Evolutionary conservation across 2,888 invertebrate species (phyloP), one percentile per base, ranked within the genome.

Genomic region (Malacosoma neustria): DNA sequence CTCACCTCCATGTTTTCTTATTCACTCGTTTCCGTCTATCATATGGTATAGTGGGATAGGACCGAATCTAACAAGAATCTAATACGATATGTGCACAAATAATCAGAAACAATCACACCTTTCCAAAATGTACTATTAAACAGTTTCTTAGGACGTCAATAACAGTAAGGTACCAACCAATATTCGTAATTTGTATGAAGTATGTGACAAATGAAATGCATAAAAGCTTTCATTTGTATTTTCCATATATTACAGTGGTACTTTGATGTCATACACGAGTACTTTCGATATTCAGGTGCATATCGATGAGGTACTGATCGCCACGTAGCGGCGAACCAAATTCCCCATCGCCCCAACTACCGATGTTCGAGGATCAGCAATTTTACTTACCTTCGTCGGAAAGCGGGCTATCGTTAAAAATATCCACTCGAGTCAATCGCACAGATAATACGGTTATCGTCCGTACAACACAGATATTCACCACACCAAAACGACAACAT

Each of bases 401-500:
- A 62, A 70, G 61, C 62, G 57, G 73, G 67, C 62, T 66, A 64
- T 72, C 62, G 70, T 72, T 74, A 73, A 67, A 76, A 73, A 81
- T 82, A 82, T 85, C 81, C 84, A 80, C 75, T 63, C 63, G 70
- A 67, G 63, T 77, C 67, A 69, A 72, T 72, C 66, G 71, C 84
- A 81, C 82, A 80, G 81, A 80, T 80, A 76, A 80, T 76, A 84
- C 82, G 80, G 82, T 77, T 76, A 80, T 82, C 72, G 82, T 73
- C 72, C 75, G 77, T 79, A 80, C 72, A 77, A 69, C 85, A 85
- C 84, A 79, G 76, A 79, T 80, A 81, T 81, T 77, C 84, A 85
- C 84, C 72, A 81, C 84, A 84, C 84, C 76, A 84, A 80, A 79
- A 82, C 76, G 82, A 84, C 79, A 82, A 84, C 84, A 84, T 81